phyloP scores from a whole-genome alignment of 2,113 vertebrate genomes.

The Alouatta palliata region DNA sequence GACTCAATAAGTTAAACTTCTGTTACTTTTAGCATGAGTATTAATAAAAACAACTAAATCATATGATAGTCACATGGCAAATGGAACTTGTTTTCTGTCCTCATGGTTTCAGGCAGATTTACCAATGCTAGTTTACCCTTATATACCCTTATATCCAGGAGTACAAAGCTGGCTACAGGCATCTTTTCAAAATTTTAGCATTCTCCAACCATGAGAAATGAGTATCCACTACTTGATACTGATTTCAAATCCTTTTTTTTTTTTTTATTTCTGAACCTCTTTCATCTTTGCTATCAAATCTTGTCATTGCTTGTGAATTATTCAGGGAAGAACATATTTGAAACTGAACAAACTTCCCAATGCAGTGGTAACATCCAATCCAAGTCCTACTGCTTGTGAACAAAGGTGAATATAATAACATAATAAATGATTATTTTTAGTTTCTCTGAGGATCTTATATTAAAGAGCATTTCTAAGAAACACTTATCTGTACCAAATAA shows the following conservation, averaged over 20 bases:
- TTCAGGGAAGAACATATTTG: background rate
- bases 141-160: background rate
- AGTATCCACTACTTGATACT: background rate
- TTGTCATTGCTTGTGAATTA: background rate
- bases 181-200: background rate
- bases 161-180: background rate
- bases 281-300: background rate
- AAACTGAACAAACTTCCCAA: constrained; percentile 8
- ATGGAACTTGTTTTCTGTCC: background rate
- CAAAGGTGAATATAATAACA: background rate
- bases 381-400: background rate
- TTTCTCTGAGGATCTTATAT: background rate
- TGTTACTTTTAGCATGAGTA: background rate
- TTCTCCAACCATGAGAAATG: background rate
- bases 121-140: background rate
- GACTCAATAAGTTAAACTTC: background rate
- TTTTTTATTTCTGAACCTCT: background rate
- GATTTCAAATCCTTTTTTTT: background rate
- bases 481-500: background rate
- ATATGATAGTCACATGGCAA: background rate
- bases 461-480: background rate
- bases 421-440: background rate
- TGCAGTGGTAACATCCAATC: constrained; percentile 1
- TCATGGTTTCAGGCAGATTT: background rate
- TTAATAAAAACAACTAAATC: background rate